Conservation (phyloP, 1,140 invertebrate genomes). For the Scaptomyza hsui region DNA sequence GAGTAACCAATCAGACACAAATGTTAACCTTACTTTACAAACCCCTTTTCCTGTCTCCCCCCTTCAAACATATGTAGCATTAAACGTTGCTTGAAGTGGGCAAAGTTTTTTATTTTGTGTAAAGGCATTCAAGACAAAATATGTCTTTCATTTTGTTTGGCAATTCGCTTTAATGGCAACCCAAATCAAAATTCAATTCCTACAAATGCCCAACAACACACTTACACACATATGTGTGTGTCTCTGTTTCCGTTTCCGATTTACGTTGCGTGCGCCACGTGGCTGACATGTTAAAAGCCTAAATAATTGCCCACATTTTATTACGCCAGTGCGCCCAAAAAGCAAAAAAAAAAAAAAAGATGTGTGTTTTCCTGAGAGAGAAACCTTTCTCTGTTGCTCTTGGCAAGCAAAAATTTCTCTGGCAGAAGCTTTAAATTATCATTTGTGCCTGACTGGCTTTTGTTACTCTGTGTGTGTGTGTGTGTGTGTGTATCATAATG, state of each 20-base stretch:
- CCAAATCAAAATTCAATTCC: constrained; percentile 71
- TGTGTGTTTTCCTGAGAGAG: neutral
- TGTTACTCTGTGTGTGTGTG: neutral
- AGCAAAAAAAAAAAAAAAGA: constrained; percentile 15
- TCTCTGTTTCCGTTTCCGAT: constrained; percentile 63
- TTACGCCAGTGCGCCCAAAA: constrained; percentile 33
- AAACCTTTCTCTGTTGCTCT: constrained; percentile 4
- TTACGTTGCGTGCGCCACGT: constrained; percentile 60
- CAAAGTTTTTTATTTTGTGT: too few relatives aligned
- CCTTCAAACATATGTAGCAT: constrained; percentile 2
- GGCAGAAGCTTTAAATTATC: constrained; percentile 1
- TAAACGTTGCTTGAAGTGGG: constrained; percentile 6
- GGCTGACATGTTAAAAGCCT: constrained; percentile 74
- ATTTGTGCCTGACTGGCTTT: neutral
- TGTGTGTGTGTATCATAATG: constrained; percentile 14
- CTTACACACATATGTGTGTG: constrained; percentile 8
- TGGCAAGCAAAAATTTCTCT: neutral
- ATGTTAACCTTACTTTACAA: neutral
- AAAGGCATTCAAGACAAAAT: constrained; percentile 10
- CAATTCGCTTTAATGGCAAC: constrained; percentile 36
- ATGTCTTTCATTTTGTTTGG: constrained; percentile 24
- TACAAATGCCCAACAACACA: constrained; percentile 9
- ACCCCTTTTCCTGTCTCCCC: neutral
- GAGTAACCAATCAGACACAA: constrained; percentile 22
- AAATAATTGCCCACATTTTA: constrained; percentile 71